Evolutionary conservation across 2,113 vertebrate species (phyloP), one percentile per base, ranked within the genome.

Genomic region (Thunnus maccoyii): DNA sequence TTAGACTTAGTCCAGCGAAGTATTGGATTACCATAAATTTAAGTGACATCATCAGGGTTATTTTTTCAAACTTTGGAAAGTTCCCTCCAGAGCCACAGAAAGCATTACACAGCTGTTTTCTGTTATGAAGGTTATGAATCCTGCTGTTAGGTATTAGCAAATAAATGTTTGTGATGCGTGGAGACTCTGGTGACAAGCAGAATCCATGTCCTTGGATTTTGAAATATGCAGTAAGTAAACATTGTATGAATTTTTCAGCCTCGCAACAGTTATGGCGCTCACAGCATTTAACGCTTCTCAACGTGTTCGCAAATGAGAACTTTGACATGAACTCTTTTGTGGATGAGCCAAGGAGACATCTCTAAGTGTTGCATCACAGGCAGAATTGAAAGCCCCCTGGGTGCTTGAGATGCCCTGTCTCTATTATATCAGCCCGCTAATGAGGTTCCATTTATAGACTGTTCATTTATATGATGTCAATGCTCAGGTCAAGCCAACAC

Each of bases 371-470:
- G 81, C 89, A 78, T 92, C 80, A 86, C 65, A 11, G 62, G 62
- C 76, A 80, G 50, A 84, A 73, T 84, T 80, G 68, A 72, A 77
- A 88, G 78, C 67, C 85, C 70, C 62, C 50, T 50, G 76, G 82
- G 83, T 80, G 54, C 72, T 72, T 83, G 63, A 80, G 71, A 87
- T 82, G 80, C 76, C 72, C 81, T 69, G 82, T 80, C 80, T 89
- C 90, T 85, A 86, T 89, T 92, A 88, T 89, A 90, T 78, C 75
- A 78, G 80, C 74, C 70, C 18, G 70, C 76, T 94, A 94, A 93
- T 93, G 91, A 93, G 92, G 56, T 94, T 92, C 93, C 89, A 86
- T 88, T 91, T 91, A 91, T 94, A 94, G 92, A 32, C 80, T 58
- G 50, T 86, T 91, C 89, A 93, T 93, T 93, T 91, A 88, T 91